Conservation (phyloP, 2,888 invertebrate species). For the Falcaria lacertinaria region DNA sequence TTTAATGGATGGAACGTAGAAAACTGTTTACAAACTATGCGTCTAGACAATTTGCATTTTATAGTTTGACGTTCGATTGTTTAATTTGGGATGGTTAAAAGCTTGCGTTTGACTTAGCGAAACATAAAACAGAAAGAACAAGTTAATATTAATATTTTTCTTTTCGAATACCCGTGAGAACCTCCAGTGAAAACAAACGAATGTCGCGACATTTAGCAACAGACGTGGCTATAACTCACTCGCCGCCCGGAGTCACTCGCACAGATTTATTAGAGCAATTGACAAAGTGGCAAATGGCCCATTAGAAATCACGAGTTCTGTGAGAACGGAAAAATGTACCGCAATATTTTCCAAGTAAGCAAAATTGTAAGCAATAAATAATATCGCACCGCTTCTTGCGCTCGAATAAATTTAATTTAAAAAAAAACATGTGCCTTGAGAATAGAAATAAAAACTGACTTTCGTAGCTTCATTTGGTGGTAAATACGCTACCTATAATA, state of each 20-base stretch:
- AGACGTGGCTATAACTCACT: conserved; percentile 68
- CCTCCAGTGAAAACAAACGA: conserved; percentile 58
- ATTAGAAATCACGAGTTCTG: conserved; percentile 77
- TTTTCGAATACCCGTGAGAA: conserved; percentile 14
- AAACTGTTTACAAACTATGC: conserved; percentile 18
- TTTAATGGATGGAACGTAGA: conserved; percentile 23
- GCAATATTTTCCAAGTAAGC: conserved; percentile 68
- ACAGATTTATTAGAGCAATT: conserved; percentile 78
- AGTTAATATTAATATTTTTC: too few species aligned
- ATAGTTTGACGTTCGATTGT: not conserved
- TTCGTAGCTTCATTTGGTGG: not conserved
- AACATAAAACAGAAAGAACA: too few species aligned
- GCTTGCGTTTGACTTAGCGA: too few species aligned
- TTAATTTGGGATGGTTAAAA: too few species aligned
- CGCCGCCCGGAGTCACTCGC: conserved; percentile 44
- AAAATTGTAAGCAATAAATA: conserved; percentile 74
- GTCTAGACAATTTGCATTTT: conserved; percentile 12
- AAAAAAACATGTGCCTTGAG: conserved; percentile 18
- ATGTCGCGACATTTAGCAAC: conserved; percentile 61
- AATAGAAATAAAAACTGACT: conserved; percentile 6
- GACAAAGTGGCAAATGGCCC: conserved; percentile 80
- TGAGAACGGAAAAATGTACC: conserved; percentile 67
- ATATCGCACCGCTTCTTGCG: conserved; percentile 31
- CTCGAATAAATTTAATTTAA: conserved; percentile 30
- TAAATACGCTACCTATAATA: too few species aligned